A percentile compares a stretch with the other conserved stretches of the same genome.
phyloP scores from a whole-genome alignment of 2,797 vertebrate species.

The Perdix hodgsoniae region DNA sequence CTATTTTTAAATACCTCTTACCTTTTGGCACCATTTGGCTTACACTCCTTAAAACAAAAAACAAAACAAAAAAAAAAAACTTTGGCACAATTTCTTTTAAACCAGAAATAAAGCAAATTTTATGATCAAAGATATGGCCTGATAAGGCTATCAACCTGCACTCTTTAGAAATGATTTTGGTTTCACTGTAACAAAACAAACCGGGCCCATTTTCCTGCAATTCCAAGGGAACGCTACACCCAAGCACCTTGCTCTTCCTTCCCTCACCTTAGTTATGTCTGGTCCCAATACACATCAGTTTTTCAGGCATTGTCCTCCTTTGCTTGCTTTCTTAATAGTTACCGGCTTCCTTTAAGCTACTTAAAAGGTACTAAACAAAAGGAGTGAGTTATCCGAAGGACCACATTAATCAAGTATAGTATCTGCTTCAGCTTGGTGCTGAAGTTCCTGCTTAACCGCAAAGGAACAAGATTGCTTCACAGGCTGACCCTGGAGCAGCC shows the following conservation, averaged over 20 bases:
- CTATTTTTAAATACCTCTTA: conserved; percentile 77
- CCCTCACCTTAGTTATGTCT: not conserved
- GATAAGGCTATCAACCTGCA: conserved; percentile 58
- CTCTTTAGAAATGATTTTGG: conserved; percentile 63
- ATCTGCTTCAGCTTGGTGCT: conserved; percentile 8
- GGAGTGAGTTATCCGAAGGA: conserved; percentile 33
- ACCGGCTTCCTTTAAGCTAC: conserved; percentile 51
- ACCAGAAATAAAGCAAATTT: conserved; percentile 65
- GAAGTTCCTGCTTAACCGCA: not conserved
- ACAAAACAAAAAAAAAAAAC: not conserved
- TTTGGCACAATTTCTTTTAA: conserved; percentile 79
- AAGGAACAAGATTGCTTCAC: not conserved
- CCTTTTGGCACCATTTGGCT: conserved; percentile 81
- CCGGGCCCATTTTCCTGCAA: conserved; percentile 20
- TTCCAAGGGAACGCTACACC: conserved; percentile 17
- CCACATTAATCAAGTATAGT: conserved; percentile 19
- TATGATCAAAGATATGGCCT: conserved; percentile 60
- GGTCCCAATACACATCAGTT: not conserved
- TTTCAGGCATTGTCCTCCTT: not conserved
- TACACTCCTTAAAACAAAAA: conserved; percentile 54
- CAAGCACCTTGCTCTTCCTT: conserved; percentile 2
- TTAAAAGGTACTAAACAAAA: conserved; percentile 52
- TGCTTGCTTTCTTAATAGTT: not conserved
- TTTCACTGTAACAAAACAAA: conserved; percentile 60
- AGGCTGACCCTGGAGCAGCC: not conserved